Evolutionary conservation across 2,797 vertebrate genomes (phyloP).

Genomic region (Hoplostethus mediterraneus): DNA sequence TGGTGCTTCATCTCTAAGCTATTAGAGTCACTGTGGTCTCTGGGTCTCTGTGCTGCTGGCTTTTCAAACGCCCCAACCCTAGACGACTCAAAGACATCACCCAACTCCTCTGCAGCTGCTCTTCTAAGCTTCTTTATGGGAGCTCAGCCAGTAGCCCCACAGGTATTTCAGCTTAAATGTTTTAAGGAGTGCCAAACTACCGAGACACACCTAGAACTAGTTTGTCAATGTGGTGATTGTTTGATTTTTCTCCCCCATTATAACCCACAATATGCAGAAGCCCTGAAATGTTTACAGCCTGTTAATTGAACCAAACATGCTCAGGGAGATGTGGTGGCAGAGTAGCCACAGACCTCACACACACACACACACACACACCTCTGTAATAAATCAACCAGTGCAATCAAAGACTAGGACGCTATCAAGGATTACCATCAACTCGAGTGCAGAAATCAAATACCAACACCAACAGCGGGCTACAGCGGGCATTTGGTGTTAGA

Average conservation of each 20-base stretch:
- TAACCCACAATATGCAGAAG: conserved; percentile 9
- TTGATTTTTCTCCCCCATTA: not conserved
- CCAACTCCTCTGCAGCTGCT: conserved; percentile 46
- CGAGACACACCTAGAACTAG: conserved; percentile 48
- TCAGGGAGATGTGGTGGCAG: not conserved
- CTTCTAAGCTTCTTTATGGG: conserved; percentile 23
- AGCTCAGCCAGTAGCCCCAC: conserved; percentile 31
- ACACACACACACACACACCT: not conserved
- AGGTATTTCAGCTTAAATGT: conserved; percentile 23
- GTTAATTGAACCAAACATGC: conserved; percentile 6
- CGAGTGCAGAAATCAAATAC: not conserved
- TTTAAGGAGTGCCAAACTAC: conserved; percentile 18
- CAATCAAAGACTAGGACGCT: not conserved
- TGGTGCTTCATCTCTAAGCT: not conserved
- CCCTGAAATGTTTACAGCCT: not conserved
- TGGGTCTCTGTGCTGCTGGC: not conserved
- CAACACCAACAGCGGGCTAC: not conserved
- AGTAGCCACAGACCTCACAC: not conserved
- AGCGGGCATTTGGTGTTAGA: too few relatives aligned
- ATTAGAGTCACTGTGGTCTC: not conserved
- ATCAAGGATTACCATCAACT: not conserved
- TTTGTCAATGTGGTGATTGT: conserved; percentile 12
- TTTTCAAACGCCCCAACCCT: not conserved
- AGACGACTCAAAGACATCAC: too few relatives aligned
- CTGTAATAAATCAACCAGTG: not conserved